These are phyloP conservation scores for Dryadula phaetusa DNA, from an alignment of 2,888 invertebrate species.

Conservation along the genomic window DNA sequence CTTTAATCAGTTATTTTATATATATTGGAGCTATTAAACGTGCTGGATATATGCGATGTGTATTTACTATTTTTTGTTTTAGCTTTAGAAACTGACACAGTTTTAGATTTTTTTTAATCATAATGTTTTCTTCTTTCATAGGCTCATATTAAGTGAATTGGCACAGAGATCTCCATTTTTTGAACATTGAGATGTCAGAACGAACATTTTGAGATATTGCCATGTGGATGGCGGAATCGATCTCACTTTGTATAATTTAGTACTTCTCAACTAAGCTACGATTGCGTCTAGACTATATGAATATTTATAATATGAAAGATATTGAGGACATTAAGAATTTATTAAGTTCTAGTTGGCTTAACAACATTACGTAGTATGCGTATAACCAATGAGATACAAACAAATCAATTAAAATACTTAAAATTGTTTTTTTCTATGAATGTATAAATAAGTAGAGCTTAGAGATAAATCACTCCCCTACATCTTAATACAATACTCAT, in stretches of 20 bases:
- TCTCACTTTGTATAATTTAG: background rate
- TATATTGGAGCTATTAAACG: constrained; percentile 44
- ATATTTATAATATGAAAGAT: constrained; percentile 7
- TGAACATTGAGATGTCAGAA: too few species aligned
- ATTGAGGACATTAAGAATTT: background rate
- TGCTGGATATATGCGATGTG: constrained; percentile 26
- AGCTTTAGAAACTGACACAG: background rate
- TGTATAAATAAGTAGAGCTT: too few species aligned
- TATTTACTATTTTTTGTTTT: constrained; percentile 10
- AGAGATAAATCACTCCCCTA: too few species aligned
- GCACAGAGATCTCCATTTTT: too few species aligned
- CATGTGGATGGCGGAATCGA: too few species aligned
- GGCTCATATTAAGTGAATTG: too few species aligned
- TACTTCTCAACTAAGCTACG: background rate
- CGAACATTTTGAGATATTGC: too few species aligned
- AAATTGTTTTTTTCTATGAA: too few species aligned
- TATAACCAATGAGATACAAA: too few species aligned
- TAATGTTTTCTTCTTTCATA: too few species aligned
- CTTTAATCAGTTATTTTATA: constrained; percentile 57
- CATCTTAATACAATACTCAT: too few species aligned
- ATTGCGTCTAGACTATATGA: constrained; percentile 4
- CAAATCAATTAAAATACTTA: too few species aligned
- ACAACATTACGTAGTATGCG: background rate
- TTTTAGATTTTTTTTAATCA: constrained; percentile 3
- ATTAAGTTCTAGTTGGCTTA: background rate